Conservation (phyloP, 2,797 vertebrate species). For the Phoeniculus purpureus region DNA sequence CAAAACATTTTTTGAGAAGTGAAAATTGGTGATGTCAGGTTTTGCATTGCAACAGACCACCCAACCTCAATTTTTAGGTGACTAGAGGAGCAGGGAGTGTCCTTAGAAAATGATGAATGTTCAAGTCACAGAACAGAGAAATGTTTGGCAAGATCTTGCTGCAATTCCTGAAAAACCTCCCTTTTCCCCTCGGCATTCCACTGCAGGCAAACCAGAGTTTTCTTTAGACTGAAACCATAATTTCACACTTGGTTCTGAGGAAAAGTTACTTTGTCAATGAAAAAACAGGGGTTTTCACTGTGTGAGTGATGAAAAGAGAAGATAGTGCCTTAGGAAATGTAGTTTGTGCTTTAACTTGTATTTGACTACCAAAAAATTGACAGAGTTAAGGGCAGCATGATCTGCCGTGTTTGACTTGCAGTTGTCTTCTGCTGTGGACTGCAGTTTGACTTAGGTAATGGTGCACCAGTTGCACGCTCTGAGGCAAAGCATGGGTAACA, state of each 20-base stretch:
- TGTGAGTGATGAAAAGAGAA: background rate
- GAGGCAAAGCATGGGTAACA: background rate
- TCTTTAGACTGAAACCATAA: background rate
- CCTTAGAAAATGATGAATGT: background rate
- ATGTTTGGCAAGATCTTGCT: background rate
- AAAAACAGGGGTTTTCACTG: background rate
- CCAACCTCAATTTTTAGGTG: background rate
- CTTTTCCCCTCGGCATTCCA: background rate
- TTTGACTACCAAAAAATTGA: background rate
- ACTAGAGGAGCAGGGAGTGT: background rate
- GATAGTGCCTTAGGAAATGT: background rate
- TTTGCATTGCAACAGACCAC: background rate
- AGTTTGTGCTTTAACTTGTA: background rate
- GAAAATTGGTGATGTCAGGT: background rate
- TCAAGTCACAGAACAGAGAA: background rate
- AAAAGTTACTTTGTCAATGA: background rate
- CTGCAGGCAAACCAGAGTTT: background rate
- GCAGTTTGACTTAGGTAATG: background rate
- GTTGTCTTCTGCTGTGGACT: background rate
- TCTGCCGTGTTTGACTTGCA: background rate
- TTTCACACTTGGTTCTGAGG: background rate
- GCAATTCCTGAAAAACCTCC: background rate
- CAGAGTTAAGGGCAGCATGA: background rate
- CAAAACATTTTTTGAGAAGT: background rate
- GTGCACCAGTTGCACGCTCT: background rate